These are phyloP conservation scores for Clarias platycephalus DNA, from an alignment of 2,797 vertebrate species.

Conservation along the genomic window DNA sequence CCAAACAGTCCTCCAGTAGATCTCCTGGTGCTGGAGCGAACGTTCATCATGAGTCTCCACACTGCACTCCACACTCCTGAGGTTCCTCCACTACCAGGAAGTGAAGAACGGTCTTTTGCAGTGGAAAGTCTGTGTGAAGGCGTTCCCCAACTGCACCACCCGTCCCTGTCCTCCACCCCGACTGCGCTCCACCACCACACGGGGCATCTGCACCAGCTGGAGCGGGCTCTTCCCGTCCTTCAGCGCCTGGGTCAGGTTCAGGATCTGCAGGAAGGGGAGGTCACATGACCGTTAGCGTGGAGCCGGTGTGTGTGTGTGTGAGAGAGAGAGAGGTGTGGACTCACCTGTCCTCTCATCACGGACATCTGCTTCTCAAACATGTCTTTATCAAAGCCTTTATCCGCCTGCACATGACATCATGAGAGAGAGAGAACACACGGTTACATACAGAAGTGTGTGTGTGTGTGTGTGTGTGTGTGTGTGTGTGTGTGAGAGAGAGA, in stretches of 20 bases:
- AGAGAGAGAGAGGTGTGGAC: conserved; percentile 44
- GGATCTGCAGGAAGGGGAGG: conserved; percentile 73
- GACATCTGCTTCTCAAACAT: conserved; percentile 98
- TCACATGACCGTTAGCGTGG: neutral
- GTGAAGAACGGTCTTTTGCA: conserved; percentile 96
- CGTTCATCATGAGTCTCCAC: neutral
- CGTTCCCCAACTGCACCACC: conserved; percentile 84
- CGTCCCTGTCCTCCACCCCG: conserved; percentile 84
- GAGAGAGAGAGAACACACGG: neutral
- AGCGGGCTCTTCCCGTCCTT: conserved; percentile 90
- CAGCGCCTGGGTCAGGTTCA: conserved; percentile 93
- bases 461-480: neutral
- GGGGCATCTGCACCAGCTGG: conserved; percentile 95
- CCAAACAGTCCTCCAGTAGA: neutral
- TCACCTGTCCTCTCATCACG: conserved; percentile 97
- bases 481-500: too few species aligned
- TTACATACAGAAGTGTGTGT: too few species aligned
- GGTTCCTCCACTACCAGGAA: conserved; percentile 82
- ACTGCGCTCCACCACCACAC: conserved; percentile 91
- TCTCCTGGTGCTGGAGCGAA: neutral
- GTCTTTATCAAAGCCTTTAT: conserved; percentile 92
- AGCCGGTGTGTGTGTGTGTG: too few species aligned
- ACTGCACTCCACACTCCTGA: fast-evolving
- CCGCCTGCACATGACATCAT: conserved; percentile 71
- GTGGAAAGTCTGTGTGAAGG: conserved; percentile 94